A percentile compares a stretch with the other conserved stretches of the same genome.
Evolutionary conservation across 2,113 vertebrate genomes (phyloP).

Genomic region (Pelobates fuscus): DNA sequence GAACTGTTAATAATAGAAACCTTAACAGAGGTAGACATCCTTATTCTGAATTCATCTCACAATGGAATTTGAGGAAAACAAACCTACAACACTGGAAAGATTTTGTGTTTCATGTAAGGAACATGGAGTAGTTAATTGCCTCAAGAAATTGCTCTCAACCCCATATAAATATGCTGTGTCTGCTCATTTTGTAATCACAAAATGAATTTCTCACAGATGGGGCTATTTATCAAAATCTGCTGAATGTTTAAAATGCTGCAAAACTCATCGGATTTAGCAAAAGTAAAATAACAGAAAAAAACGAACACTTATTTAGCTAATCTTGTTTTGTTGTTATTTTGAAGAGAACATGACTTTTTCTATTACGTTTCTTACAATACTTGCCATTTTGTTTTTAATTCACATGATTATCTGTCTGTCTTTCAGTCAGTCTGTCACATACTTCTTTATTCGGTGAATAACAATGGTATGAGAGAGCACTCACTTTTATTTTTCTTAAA

Average conservation of each 20-base stretch:
- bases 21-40: no score
- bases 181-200: constrained; percentile 2
- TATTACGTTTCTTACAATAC: no score
- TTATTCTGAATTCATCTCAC: no score
- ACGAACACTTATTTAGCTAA: background rate
- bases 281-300: background rate
- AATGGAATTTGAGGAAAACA: no score
- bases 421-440: no score
- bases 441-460: no score
- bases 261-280: constrained; percentile 3
- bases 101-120: background rate
- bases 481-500: no score
- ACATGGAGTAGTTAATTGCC: constrained; percentile 6
- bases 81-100: background rate
- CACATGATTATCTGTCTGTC: no score
- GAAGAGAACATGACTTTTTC: no score
- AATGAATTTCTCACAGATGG: constrained; percentile 4
- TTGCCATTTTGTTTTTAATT: no score
- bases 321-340: background rate
- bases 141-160: constrained; percentile 14
- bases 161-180: constrained; percentile 13
- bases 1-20: no score
- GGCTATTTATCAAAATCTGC: constrained; percentile 7
- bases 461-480: no score
- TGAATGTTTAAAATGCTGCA: background rate